phyloP scores from a whole-genome alignment of 2,888 invertebrate genomes.

The Caenorhabditis panamensis region DNA sequence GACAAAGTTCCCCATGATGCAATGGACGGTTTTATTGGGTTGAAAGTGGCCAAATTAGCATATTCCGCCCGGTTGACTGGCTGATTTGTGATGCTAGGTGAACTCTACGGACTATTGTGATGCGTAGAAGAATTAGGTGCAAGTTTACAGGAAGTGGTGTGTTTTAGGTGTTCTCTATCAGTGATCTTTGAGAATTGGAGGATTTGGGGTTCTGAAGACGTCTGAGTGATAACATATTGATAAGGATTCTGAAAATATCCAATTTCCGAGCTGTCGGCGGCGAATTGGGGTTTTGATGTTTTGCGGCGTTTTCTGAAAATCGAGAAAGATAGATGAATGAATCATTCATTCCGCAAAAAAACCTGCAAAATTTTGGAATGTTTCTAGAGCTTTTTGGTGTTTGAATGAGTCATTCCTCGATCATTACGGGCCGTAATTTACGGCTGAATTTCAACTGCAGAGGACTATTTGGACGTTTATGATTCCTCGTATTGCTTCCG shows the following conservation, averaged over 20 bases:
- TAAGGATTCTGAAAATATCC: too few relatives aligned
- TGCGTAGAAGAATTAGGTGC: constrained; percentile 7
- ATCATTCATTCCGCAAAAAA: too few relatives aligned
- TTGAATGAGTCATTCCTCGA: too few relatives aligned
- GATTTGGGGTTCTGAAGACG: constrained; percentile 2
- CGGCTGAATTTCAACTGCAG: constrained; percentile 16
- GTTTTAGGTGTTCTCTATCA: neutral
- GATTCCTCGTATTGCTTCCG: too few relatives aligned
- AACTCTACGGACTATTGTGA: constrained; percentile 35
- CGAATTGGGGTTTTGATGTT: too few relatives aligned
- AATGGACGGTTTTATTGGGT: constrained; percentile 33
- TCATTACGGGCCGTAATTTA: too few relatives aligned
- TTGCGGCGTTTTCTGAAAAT: too few relatives aligned
- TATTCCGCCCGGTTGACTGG: constrained; percentile 17
- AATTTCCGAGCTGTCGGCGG: neutral
- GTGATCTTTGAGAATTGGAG: neutral
- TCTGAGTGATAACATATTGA: too few relatives aligned
- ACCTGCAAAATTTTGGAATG: too few relatives aligned
- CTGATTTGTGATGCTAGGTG: constrained; percentile 53
- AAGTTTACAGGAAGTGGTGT: neutral
- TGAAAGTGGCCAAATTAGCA: constrained; percentile 35
- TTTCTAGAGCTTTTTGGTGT: too few relatives aligned
- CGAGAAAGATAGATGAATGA: too few relatives aligned
- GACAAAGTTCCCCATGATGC: constrained; percentile 13
- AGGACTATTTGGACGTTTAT: too few relatives aligned